These are phyloP conservation scores for Aphidius ervi DNA, from an alignment of 1,140 invertebrate genomes.

Conservation along the genomic window DNA sequence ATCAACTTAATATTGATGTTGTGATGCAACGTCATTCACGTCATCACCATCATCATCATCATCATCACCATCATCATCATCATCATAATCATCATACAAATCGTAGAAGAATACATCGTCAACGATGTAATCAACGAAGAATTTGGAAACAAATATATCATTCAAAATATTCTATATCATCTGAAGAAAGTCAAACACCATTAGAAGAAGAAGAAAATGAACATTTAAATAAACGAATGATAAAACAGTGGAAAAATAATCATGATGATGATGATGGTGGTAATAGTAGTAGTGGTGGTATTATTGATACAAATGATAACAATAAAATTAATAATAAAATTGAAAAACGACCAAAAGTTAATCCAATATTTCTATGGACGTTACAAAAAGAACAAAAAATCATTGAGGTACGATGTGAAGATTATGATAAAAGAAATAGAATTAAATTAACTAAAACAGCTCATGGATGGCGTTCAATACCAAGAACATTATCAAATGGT, in stretches of 20 bases:
- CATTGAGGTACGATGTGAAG: conserved; percentile 77
- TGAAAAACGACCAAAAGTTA: conserved; percentile 58
- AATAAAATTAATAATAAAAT: not conserved
- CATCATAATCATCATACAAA: conserved; percentile 28
- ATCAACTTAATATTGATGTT: conserved; percentile 34
- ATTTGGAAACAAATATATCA: conserved; percentile 15
- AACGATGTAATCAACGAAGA: conserved; percentile 8
- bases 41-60: conserved; percentile 38
- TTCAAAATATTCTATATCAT: conserved; percentile 14
- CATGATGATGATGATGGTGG: not conserved
- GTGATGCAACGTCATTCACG: conserved; percentile 51
- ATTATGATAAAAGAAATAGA: conserved; percentile 78
- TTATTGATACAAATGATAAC: not conserved
- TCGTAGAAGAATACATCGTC: conserved; percentile 15
- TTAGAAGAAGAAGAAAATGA: not conserved
- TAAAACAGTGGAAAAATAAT: not conserved
- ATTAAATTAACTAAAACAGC: conserved; percentile 74
- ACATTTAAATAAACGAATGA: not conserved
- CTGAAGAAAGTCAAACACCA: conserved; percentile 15
- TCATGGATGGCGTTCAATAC: conserved; percentile 76
- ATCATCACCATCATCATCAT: conserved; percentile 31
- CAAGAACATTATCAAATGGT: conserved; percentile 63
- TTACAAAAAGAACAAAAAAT: conserved; percentile 72
- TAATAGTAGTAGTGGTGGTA: no score
- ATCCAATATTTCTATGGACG: conserved; percentile 78